Conservation (phyloP, 1,140 invertebrate genomes). For the Solenopsis invicta region DNA sequence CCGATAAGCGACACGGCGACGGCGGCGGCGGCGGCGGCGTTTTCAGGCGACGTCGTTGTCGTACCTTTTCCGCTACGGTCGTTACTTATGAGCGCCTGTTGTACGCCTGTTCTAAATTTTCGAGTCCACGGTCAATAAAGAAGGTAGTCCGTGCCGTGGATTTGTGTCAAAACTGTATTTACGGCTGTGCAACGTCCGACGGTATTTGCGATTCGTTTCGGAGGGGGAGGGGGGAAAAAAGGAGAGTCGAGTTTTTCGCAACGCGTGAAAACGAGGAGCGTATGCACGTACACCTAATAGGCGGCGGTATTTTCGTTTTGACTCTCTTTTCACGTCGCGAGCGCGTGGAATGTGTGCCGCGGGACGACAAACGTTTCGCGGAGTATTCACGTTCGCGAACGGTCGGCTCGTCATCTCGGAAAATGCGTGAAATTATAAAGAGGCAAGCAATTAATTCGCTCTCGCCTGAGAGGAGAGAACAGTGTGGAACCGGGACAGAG, state of each 20-base stretch:
- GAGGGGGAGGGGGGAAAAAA: background rate
- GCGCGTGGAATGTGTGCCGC: background rate
- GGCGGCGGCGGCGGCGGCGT: background rate
- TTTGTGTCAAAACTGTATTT: slow-evolving; percentile 10
- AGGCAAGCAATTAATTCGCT: slow-evolving; percentile 45
- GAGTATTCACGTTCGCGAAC: background rate
- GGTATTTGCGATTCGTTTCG: slow-evolving; percentile 28
- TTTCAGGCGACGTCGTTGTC: slow-evolving; percentile 21
- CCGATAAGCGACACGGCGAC: slow-evolving; percentile 57
- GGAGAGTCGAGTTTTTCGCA: background rate
- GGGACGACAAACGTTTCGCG: slow-evolving; percentile 20
- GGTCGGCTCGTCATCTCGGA: background rate
- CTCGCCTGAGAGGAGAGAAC: background rate
- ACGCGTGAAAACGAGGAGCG: background rate
- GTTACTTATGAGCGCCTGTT: slow-evolving; percentile 22
- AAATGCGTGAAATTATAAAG: slow-evolving; percentile 36
- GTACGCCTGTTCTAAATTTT: slow-evolving; percentile 42
- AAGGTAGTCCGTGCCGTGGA: background rate
- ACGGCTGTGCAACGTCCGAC: background rate
- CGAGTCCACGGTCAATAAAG: background rate
- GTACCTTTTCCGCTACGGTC: no score
- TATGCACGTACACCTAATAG: no score
- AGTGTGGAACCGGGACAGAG: background rate
- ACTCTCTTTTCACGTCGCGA: slow-evolving; percentile 4
- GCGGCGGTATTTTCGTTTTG: slow-evolving; percentile 13